These are phyloP conservation scores for Chironomus striatipennis DNA, from an alignment of 1,140 invertebrate genomes.

Conservation along the genomic window DNA sequence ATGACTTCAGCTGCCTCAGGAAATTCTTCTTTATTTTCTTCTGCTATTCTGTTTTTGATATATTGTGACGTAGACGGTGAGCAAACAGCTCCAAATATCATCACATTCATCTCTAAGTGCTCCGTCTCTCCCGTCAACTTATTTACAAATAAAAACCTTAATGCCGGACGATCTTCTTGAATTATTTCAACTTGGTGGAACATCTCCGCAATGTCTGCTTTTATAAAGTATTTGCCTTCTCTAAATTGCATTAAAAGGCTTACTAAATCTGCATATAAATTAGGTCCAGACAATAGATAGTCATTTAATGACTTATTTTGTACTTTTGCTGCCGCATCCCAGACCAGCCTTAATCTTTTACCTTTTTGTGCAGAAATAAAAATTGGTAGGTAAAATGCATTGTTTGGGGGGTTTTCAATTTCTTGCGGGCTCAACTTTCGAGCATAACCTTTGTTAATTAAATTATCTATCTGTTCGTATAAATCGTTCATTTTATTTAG, in stretches of 20 bases:
- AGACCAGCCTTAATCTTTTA: too few relatives aligned
- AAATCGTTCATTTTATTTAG: slow-evolving; percentile 23
- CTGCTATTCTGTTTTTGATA: slow-evolving; percentile 30
- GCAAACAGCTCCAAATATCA: slow-evolving; percentile 27
- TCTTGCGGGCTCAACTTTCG: background rate
- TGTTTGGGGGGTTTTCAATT: background rate
- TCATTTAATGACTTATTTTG: slow-evolving; percentile 30
- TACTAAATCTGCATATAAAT: slow-evolving; percentile 30
- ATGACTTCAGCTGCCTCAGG: slow-evolving; percentile 32
- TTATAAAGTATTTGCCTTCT: slow-evolving; percentile 30
- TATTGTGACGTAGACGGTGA: slow-evolving; percentile 27
- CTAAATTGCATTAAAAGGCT: slow-evolving; percentile 33
- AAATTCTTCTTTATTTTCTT: slow-evolving; percentile 26
- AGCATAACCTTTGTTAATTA: slow-evolving; percentile 26
- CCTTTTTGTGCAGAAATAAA: too few relatives aligned
- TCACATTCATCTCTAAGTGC: slow-evolving; percentile 20
- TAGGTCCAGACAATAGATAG: slow-evolving; percentile 29
- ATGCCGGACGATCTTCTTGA: slow-evolving; percentile 27
- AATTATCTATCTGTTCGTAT: background rate
- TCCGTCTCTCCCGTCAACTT: background rate
- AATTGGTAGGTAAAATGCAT: slow-evolving; percentile 32
- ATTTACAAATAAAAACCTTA: slow-evolving; percentile 27
- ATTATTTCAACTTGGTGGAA: slow-evolving; percentile 31
- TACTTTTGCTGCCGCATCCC: slow-evolving; percentile 29
- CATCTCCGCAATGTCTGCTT: slow-evolving; percentile 32